Percentiles rank a stretch among this genome's conserved stretches.
Evolutionary conservation across 2,888 invertebrate species (phyloP).

Genomic region (Leptura quadrifasciata): DNA sequence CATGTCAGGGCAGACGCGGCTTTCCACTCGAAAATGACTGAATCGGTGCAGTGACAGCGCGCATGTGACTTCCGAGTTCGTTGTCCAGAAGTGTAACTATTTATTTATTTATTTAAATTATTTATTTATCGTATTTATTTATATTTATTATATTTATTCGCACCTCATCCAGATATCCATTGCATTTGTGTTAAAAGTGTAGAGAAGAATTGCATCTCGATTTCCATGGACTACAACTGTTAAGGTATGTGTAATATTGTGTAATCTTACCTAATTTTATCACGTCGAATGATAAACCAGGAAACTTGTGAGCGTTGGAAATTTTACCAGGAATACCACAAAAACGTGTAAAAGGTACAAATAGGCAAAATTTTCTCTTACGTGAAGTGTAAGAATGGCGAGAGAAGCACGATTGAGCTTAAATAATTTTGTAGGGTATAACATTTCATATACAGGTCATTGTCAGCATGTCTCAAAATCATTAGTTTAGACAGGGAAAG

Average conservation of each 20-base stretch:
- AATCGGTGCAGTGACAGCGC: conserved; percentile 17
- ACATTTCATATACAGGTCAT: too few species aligned
- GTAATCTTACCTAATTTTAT: too few species aligned
- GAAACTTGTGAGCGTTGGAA: too few species aligned
- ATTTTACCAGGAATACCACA: too few species aligned
- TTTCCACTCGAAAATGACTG: conserved; percentile 26
- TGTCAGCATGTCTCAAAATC: too few species aligned
- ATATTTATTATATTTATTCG: conserved; percentile 28
- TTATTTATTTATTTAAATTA: conserved; percentile 38
- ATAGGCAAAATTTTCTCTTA: too few species aligned
- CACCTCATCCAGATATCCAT: neutral
- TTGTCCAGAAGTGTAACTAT: neutral
- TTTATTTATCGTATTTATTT: conserved; percentile 35
- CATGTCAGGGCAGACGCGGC: conserved; percentile 46
- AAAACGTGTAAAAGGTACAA: too few species aligned
- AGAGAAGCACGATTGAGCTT: too few species aligned
- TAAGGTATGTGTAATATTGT: neutral
- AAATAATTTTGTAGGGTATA: too few species aligned
- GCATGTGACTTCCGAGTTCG: neutral
- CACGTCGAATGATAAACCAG: too few species aligned
- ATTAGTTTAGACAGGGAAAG: too few species aligned
- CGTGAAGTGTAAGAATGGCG: too few species aligned
- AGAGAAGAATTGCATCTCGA: neutral
- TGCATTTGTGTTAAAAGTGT: conserved; percentile 15
- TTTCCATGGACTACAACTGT: neutral